Conservation (phyloP, 2,113 vertebrate species). For the Ailurus styani region DNA sequence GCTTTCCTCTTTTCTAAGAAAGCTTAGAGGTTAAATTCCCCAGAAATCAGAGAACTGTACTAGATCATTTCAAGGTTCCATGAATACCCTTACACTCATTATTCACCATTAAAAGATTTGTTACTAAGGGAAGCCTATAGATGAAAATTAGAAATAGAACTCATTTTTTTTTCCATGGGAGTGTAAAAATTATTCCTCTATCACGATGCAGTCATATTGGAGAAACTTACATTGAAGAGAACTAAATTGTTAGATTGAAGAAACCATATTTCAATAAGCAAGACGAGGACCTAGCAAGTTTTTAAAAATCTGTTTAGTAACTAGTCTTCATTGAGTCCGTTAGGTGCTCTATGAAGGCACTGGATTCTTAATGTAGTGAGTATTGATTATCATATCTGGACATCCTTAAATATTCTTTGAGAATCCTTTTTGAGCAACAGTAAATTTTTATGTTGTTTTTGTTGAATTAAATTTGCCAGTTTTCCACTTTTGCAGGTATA, state of each 20-base stretch:
- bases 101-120: not conserved
- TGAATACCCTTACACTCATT: not conserved
- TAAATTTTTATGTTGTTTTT: not conserved
- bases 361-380: not conserved
- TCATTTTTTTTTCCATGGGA: not conserved
- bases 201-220: not conserved
- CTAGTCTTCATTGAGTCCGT: not conserved
- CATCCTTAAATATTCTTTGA: not conserved
- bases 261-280: not conserved
- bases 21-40: not conserved
- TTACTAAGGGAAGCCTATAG: not conserved
- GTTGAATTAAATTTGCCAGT: not conserved
- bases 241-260: not conserved
- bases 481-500: not conserved
- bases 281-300: not conserved
- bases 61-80: not conserved
- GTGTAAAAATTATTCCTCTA: not conserved
- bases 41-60: not conserved
- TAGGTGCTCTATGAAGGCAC: not conserved
- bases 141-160: not conserved
- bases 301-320: not conserved
- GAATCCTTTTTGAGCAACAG: not conserved
- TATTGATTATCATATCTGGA: not conserved
- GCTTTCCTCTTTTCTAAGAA: not conserved
- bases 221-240: not conserved